Evolutionary conservation across 2,888 invertebrate genomes (phyloP).

Genomic region (Caenorhabditis auriculariae): DNA sequence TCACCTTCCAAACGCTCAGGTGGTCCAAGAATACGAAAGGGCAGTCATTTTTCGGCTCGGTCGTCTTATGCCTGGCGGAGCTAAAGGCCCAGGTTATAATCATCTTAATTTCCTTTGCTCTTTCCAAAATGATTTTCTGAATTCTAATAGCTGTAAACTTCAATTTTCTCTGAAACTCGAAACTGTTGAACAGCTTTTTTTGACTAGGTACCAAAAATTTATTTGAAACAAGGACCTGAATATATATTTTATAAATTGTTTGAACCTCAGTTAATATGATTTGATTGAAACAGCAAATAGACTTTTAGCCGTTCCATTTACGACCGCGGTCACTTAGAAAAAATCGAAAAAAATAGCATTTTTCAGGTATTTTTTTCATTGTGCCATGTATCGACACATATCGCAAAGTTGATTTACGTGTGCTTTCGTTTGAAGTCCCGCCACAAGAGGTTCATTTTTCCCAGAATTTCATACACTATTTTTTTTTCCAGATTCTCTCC

Average conservation of each 20-base stretch:
- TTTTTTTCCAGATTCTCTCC: slow-evolving; percentile 33
- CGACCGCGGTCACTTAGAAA: too few relatives aligned
- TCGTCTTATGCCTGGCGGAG: slow-evolving; percentile 74
- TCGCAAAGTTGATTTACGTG: slow-evolving; percentile 83
- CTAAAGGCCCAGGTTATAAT: slow-evolving; percentile 72
- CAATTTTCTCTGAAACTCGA: too few relatives aligned
- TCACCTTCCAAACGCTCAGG: slow-evolving; percentile 45
- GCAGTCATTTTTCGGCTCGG: slow-evolving; percentile 84
- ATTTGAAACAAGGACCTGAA: too few relatives aligned
- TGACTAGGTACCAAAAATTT: too few relatives aligned
- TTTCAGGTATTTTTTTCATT: slow-evolving; percentile 68
- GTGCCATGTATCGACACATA: slow-evolving; percentile 71
- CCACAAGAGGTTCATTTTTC: slow-evolving; percentile 82
- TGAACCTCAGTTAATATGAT: neutral
- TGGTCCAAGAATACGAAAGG: slow-evolving; percentile 71
- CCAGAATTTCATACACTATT: neutral
- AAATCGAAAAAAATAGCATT: too few relatives aligned
- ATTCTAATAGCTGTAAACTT: too few relatives aligned
- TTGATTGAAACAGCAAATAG: too few relatives aligned
- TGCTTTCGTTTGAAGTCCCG: slow-evolving; percentile 92
- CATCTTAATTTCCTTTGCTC: too few relatives aligned
- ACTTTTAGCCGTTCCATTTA: too few relatives aligned
- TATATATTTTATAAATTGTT: too few relatives aligned
- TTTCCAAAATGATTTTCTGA: too few relatives aligned
- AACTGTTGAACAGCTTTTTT: too few relatives aligned